Evolutionary conservation across 1,140 invertebrate species (phyloP), one percentile per base, ranked within the genome.

Genomic region (Manduca sexta): DNA sequence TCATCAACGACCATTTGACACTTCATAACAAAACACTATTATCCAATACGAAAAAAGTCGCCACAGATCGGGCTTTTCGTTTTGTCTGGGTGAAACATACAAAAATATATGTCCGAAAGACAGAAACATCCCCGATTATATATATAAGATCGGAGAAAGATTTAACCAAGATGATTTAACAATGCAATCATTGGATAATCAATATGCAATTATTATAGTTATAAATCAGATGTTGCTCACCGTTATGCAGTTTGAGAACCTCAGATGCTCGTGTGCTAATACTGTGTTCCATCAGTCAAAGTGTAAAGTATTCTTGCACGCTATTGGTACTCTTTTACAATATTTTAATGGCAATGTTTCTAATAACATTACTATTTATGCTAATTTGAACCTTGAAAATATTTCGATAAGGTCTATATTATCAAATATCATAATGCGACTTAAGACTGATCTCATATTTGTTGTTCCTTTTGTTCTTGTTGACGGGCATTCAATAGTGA

Each of bases 31-130:
- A 54, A 26, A 12, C 42, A 16, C 17, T 54, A 0, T 17, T 54
- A 29, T 14, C 16, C 6, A 48, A 54, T 33, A 34, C 52, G 1
- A 48, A 45, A 18, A 15, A 33, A 1, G 8, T 40, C 4, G 45
- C 39, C 3, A 33, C 26, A n/a, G 45, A 48, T 33, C 37, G 30
- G 11, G 29, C 39, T 39, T 54, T 44, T 43, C 26, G 13, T 21
- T 54, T 13, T 38, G 45, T 54, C 5, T 53, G 50, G 50, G 50
- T 52, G 14, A 52, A 52, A 26, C 37, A 52, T 18, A 33, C 21
- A 6, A 52, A 52, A 35, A 52, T 52, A 12, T 16, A 39, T n/a
- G 43, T 12, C 2, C 17, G 50, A 40, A 52, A 42, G 26, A 10
- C 17, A 8, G 13, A 15, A 10, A 45, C 43, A 10, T 52, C 50